Percentiles rank a stretch among this genome's conserved stretches.
phyloP scores from a whole-genome alignment of 1,140 invertebrate genomes.

The Drosophila bipectinata region DNA sequence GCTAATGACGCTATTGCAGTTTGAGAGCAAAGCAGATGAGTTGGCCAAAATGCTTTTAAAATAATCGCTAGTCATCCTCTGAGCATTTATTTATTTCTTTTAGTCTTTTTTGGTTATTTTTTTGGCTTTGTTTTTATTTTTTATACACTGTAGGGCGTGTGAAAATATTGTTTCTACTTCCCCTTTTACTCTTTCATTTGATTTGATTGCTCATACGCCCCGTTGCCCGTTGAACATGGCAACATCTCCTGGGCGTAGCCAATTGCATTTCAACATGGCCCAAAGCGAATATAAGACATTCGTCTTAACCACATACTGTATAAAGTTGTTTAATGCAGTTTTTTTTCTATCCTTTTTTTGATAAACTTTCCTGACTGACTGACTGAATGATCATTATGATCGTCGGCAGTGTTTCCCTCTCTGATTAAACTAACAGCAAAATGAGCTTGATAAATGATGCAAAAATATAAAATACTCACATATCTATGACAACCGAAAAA shows the following conservation, averaged over 20 bases:
- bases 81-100: slow-evolving; percentile 12
- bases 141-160: slow-evolving; percentile 48
- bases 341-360: background rate
- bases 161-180: slow-evolving; percentile 55
- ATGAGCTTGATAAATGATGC: slow-evolving; percentile 73
- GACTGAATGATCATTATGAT: slow-evolving; percentile 24
- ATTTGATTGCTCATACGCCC: slow-evolving; percentile 55
- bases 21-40: slow-evolving; percentile 39
- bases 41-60: slow-evolving; percentile 42
- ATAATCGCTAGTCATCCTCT: slow-evolving; percentile 70
- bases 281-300: slow-evolving; percentile 27
- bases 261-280: slow-evolving; percentile 68
- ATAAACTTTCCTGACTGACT: slow-evolving; percentile 11
- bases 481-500: slow-evolving; percentile 46
- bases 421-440: slow-evolving; percentile 49
- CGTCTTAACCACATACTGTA: slow-evolving; percentile 14
- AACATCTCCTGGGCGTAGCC: slow-evolving; percentile 52
- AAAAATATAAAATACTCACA: slow-evolving; percentile 42
- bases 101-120: slow-evolving; percentile 6
- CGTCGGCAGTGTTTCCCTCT: slow-evolving; percentile 28
- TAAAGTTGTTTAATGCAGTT: slow-evolving; percentile 37
- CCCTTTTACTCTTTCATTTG: slow-evolving; percentile 21
- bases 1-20: slow-evolving; percentile 59
- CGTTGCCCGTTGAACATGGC: slow-evolving; percentile 44
- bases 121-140: slow-evolving; percentile 13